phyloP scores from a whole-genome alignment of 2,888 invertebrate genomes.

The Megastigmus dorsalis region DNA sequence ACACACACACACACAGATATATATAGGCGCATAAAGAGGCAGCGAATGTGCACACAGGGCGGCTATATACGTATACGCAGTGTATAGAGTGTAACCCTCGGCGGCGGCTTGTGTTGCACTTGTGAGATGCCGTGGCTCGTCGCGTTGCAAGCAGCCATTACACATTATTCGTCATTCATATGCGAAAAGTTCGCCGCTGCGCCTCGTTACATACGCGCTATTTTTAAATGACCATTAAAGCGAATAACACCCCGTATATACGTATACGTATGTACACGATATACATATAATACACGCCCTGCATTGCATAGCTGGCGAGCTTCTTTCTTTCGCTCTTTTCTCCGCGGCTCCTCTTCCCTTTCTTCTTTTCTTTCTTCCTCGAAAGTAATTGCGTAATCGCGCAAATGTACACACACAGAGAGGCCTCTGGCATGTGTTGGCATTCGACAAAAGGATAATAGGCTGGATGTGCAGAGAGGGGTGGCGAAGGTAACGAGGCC shows the following conservation, averaged over 20 bases:
- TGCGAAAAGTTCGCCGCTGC: conserved; percentile 2
- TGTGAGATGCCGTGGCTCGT: not conserved
- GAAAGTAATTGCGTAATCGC: conserved; percentile 37
- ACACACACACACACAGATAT: too few species aligned
- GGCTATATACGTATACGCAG: not conserved
- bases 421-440: too few species aligned
- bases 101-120: not conserved
- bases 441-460: conserved; percentile 31
- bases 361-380: too few species aligned
- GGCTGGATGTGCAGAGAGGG: too few species aligned
- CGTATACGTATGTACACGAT: not conserved
- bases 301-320: too few species aligned
- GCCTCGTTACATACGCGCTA: not conserved
- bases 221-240: conserved; percentile 32
- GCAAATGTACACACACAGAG: not conserved
- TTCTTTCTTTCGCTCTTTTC: too few species aligned
- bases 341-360: too few species aligned
- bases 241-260: too few species aligned
- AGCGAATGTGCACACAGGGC: too few species aligned
- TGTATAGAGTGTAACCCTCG: too few species aligned
- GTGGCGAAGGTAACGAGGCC: too few species aligned
- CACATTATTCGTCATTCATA: conserved; percentile 20
- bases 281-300: not conserved
- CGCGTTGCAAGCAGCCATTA: conserved; percentile 38
- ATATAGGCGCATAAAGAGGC: too few species aligned